Evolutionary conservation across 2,888 invertebrate genomes (phyloP).

Genomic region (Sarcophaga carnaria): DNA sequence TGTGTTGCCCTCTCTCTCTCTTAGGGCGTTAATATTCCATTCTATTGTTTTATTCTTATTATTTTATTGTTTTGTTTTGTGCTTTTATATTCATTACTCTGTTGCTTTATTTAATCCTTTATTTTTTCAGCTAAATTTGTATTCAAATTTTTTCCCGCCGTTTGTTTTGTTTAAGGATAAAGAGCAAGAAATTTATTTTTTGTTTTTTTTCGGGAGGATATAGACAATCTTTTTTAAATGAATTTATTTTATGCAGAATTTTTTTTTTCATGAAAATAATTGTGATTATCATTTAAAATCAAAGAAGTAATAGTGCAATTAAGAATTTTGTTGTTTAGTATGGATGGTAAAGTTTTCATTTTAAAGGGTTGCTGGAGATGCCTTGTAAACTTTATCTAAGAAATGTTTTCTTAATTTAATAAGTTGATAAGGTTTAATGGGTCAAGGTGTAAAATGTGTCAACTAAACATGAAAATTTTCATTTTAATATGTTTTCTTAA

Average conservation of each 20-base stretch:
- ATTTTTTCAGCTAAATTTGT: conserved; percentile 53
- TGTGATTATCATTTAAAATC: background rate
- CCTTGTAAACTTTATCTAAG: too few relatives aligned
- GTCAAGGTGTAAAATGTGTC: too few relatives aligned
- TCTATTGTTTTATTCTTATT: conserved; percentile 12
- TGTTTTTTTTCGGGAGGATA: background rate
- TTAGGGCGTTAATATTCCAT: conserved; percentile 34
- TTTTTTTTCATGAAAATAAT: background rate
- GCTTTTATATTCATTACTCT: conserved; percentile 33
- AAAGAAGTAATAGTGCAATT: too few relatives aligned
- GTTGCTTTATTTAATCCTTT: conserved; percentile 58
- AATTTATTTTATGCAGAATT: background rate
- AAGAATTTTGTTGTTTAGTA: too few relatives aligned
- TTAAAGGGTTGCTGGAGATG: too few relatives aligned
- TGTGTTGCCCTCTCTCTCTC: background rate
- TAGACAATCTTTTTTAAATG: conserved; percentile 23
- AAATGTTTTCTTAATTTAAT: too few relatives aligned
- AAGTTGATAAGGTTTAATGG: too few relatives aligned
- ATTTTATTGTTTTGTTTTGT: conserved; percentile 26
- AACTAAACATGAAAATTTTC: too few relatives aligned
- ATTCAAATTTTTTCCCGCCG: background rate
- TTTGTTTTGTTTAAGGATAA: conserved; percentile 45
- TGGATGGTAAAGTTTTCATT: too few relatives aligned
- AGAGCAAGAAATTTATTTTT: conserved; percentile 5
- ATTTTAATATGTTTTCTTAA: too few relatives aligned